These are phyloP conservation scores for Clostera curtula DNA, from an alignment of 2,888 invertebrate genomes.

Conservation along the genomic window DNA sequence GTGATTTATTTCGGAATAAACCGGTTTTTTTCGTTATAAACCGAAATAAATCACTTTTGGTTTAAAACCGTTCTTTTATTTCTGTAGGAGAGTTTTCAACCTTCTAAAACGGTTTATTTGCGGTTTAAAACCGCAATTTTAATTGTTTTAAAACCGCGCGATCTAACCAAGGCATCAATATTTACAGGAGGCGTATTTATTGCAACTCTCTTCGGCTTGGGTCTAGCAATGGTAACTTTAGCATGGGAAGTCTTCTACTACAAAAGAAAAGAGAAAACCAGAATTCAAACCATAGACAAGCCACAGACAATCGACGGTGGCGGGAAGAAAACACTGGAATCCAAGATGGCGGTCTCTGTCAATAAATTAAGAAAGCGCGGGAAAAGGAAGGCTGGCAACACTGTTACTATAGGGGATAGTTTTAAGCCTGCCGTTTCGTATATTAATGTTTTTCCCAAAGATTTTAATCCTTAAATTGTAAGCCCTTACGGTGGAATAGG, in stretches of 20 bases:
- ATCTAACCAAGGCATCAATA: too few relatives aligned
- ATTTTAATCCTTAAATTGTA: conserved; percentile 38
- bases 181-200: conserved; percentile 89
- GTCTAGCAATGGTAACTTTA: conserved; percentile 88
- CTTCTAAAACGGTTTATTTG: too few relatives aligned
- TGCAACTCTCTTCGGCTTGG: conserved; percentile 89
- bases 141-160: too few relatives aligned
- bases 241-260: conserved; percentile 89
- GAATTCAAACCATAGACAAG: conserved; percentile 31
- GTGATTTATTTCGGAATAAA: too few relatives aligned
- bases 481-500: conserved; percentile 13
- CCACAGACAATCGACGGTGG: conserved; percentile 32
- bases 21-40: too few relatives aligned
- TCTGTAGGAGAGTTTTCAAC: background rate
- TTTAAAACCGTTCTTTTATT: too few relatives aligned
- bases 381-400: conserved; percentile 22
- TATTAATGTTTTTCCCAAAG: conserved; percentile 60
- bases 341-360: conserved; percentile 20
- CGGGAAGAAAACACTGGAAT: conserved; percentile 25
- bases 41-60: too few relatives aligned
- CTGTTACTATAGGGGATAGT: conserved; percentile 60
- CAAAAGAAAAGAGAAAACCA: conserved; percentile 69
- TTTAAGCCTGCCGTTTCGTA: conserved; percentile 61
- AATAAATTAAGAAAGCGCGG: conserved; percentile 19
- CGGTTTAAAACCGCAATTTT: too few relatives aligned